phyloP scores from a whole-genome alignment of 1,140 invertebrate genomes.

The Radopholus similis region DNA sequence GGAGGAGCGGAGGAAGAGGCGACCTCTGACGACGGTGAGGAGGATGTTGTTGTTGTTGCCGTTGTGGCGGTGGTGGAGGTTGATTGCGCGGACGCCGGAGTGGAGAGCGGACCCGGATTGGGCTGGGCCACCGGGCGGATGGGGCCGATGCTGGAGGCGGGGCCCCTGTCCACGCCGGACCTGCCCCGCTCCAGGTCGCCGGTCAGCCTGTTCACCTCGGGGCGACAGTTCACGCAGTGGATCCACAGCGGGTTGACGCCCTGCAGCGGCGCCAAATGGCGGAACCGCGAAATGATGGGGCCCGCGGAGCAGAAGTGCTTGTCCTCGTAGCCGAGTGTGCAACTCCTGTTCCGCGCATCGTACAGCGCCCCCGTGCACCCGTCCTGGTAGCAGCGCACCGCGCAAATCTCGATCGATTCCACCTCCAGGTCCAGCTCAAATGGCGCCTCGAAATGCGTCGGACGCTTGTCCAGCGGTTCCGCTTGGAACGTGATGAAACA shows the following conservation, averaged over 20 bases:
- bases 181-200: not conserved
- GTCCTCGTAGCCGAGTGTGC: slow-evolving; percentile 33
- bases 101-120: not conserved
- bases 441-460: slow-evolving; percentile 26
- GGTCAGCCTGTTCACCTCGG: slow-evolving; percentile 13
- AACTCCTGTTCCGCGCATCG: slow-evolving; percentile 24
- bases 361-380: slow-evolving; percentile 36
- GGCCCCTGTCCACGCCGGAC: not conserved
- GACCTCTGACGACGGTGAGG: not conserved
- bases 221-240: slow-evolving; percentile 30
- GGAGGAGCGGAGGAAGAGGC: not conserved
- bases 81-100: not conserved
- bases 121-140: not conserved
- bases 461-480: slow-evolving; percentile 20
- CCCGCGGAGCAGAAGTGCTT: slow-evolving; percentile 21
- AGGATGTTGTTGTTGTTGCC: not conserved
- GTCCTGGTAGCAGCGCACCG: slow-evolving; percentile 32
- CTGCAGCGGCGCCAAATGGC: slow-evolving; percentile 5
- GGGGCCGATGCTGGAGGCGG: not conserved
- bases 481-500: slow-evolving; percentile 39
- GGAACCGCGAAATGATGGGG: slow-evolving; percentile 17
- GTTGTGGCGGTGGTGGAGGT: not conserved
- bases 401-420: slow-evolving; percentile 31
- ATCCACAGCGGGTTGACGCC: slow-evolving; percentile 24
- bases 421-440: slow-evolving; percentile 26